phyloP scores from a whole-genome alignment of 2,113 vertebrate genomes.

The Eublepharis macularius region DNA sequence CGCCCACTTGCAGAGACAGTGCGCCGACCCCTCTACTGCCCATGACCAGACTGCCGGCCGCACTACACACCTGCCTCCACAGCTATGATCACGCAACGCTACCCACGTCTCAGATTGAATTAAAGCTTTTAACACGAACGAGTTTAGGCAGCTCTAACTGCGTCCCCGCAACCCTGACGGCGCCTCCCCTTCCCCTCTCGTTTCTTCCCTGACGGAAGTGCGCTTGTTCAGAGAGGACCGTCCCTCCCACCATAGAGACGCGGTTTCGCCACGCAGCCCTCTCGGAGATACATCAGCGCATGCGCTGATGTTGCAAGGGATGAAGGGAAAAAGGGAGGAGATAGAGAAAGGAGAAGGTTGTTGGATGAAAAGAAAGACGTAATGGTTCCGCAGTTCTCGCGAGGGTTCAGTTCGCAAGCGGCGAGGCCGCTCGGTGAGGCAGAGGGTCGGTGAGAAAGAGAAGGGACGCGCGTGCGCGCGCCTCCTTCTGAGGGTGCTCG shows the following conservation, averaged over 20 bases:
- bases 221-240: not conserved
- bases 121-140: not conserved
- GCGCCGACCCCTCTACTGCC: not conserved
- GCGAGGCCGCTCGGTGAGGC: not conserved
- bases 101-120: not conserved
- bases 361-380: not conserved
- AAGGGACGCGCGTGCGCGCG: not conserved
- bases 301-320: not conserved
- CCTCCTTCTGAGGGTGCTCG: not conserved
- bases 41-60: not conserved
- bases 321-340: too few species aligned
- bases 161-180: not conserved
- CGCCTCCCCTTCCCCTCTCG: not conserved
- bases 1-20: not conserved
- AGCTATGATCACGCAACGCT: not conserved
- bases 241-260: too few species aligned
- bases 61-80: not conserved
- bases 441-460: too few species aligned
- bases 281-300: not conserved
- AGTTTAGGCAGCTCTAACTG: too few species aligned
- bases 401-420: not conserved
- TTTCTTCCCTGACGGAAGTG: too few species aligned
- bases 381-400: constrained; percentile 1
- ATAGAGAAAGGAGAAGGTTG: not conserved
- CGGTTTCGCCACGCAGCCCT: not conserved